Evolutionary conservation across 2,797 vertebrate species (phyloP), one percentile per base, ranked within the genome.

Genomic region (Diplodus sargus): DNA sequence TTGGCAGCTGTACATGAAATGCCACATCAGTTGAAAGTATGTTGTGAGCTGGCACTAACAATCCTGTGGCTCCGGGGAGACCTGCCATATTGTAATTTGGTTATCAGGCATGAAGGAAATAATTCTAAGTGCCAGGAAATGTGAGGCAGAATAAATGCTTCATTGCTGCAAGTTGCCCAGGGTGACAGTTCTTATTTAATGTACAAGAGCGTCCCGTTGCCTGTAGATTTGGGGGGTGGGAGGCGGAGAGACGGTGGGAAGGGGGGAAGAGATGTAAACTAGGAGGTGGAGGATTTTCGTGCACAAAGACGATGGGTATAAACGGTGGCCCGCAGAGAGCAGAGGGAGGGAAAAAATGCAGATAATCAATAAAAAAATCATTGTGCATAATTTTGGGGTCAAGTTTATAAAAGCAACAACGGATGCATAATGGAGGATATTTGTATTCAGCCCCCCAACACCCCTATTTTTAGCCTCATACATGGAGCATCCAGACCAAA

Each of bases 11-110:
- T 99, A 99, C 98, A 98, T 98, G 97, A 98, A 98, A 99, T 97
- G 97, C 97, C 98, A 97, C 96, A 97, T 97, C 97, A 97, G 97
- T 98, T 98, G 97, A 97, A 98, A 98, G 97, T 98, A 97, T 97
- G 97, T 98, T 98, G 96, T 97, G 97, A 99, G 98, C 97, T 96
- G 96, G 95, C 97, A 97, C 97, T 99, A 99, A 99, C 97, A 97
- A 99, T 97, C 97, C 96, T 76, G 85, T 95, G 96, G 97, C 97
- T 97, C 97, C 93, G 90, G 97, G 97, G 97, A 98, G 97, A 97
- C 96, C 97, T 99, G 98, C 98, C 98, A 98, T 98, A 98, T 99
- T 99, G 97, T 99, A 99, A 99, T 99, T 99, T 98, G 97, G 98
- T 98, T 98, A 99, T 99, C 98, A 99, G 98, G 97, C 97, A 99